Evolutionary conservation across 2,797 vertebrate genomes (phyloP).

Genomic region (Enteromius fasciolatus): DNA sequence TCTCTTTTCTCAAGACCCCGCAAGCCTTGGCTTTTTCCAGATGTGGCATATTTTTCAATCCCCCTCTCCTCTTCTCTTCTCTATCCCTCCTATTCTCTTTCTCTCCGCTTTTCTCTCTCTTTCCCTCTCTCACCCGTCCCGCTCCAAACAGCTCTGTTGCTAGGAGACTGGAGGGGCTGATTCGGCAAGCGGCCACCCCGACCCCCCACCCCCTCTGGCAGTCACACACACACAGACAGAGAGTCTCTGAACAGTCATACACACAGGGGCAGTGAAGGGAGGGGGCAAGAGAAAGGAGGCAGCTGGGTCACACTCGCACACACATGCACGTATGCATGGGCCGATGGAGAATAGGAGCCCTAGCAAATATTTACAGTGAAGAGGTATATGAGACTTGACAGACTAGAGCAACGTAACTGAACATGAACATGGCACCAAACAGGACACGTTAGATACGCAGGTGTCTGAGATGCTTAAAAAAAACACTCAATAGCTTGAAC

Average conservation of each 20-base stretch:
- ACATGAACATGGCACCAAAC: not conserved
- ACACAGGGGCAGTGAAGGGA: constrained; percentile 52
- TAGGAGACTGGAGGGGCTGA: constrained; percentile 86
- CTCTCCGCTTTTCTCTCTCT: constrained; percentile 50
- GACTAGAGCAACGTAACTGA: constrained; percentile 39
- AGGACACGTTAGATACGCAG: not conserved
- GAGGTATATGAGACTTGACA: constrained; percentile 61
- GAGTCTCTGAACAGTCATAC: constrained; percentile 49
- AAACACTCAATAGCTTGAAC: not conserved
- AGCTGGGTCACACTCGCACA: constrained; percentile 80
- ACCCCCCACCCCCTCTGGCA: constrained; percentile 78
- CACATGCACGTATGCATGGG: constrained; percentile 76
- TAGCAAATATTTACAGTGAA: constrained; percentile 61
- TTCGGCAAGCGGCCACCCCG: constrained; percentile 69
- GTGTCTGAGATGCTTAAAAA: not conserved
- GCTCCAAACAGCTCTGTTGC: constrained; percentile 86
- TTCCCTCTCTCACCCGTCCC: constrained; percentile 74
- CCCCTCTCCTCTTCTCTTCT: constrained; percentile 75
- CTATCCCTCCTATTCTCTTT: constrained; percentile 66
- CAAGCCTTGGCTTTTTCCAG: constrained; percentile 78
- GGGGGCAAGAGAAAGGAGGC: constrained; percentile 66
- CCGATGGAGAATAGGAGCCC: constrained; percentile 65
- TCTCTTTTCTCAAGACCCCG: constrained; percentile 68
- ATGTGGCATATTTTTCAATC: constrained; percentile 68
- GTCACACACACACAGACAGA: constrained; percentile 60